phyloP scores from a whole-genome alignment of 2,797 vertebrate species.

The Schizopygopsis pylzovi region DNA sequence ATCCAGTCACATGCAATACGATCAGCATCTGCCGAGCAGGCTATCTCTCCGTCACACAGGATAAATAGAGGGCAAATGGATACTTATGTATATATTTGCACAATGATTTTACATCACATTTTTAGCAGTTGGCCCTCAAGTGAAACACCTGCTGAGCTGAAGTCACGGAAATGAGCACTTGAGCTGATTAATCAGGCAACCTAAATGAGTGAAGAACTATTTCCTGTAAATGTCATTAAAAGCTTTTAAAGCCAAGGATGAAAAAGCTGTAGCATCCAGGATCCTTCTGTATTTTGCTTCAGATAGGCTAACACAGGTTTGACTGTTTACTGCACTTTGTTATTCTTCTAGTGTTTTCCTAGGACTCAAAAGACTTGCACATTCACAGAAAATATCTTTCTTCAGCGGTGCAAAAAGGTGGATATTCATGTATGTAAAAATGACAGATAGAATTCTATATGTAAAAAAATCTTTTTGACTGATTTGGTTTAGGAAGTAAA shows the following conservation, averaged over 20 bases:
- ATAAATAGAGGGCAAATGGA: background rate
- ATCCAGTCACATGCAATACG: constrained; percentile 55
- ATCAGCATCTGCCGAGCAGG: constrained; percentile 41
- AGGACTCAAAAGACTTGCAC: background rate
- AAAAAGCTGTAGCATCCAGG: background rate
- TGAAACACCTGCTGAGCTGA: constrained; percentile 24
- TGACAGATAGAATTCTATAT: background rate
- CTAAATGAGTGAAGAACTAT: constrained; percentile 2
- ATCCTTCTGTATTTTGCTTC: background rate
- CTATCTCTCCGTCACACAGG: constrained; percentile 8
- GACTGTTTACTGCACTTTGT: background rate
- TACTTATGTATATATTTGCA: background rate
- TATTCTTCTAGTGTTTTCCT: background rate
- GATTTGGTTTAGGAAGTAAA: background rate
- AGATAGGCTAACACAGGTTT: background rate
- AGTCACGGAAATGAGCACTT: constrained; percentile 24
- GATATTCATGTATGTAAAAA: background rate
- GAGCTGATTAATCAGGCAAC: constrained; percentile 28
- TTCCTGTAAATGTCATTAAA: constrained; percentile 1
- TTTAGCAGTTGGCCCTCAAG: background rate
- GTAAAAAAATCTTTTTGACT: background rate
- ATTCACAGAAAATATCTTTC: background rate
- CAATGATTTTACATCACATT: constrained; percentile 10
- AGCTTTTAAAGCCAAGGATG: constrained; percentile 3
- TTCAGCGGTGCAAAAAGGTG: background rate